A percentile compares a stretch with the other conserved stretches of the same genome.
Evolutionary conservation across 2,888 invertebrate species (phyloP).

Genomic region (Yponomeuta malinellus): DNA sequence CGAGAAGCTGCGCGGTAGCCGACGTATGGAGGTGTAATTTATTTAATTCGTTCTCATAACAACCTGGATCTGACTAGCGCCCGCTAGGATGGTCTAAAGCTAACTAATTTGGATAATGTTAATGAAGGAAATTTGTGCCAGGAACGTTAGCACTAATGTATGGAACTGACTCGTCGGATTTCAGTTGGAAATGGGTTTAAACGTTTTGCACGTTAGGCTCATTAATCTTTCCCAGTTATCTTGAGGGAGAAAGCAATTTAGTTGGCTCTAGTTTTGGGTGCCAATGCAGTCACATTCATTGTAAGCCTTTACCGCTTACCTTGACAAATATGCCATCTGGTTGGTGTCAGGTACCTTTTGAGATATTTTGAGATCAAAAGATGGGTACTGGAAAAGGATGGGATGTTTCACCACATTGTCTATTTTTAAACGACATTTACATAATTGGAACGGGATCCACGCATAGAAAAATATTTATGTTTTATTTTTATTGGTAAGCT

Average conservation of each 20-base stretch:
- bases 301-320: slow-evolving; percentile 18
- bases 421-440: too few relatives aligned
- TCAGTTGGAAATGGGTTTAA: slow-evolving; percentile 72
- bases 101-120: slow-evolving; percentile 73
- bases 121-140: slow-evolving; percentile 72
- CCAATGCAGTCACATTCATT: slow-evolving; percentile 13
- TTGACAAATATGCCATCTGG: slow-evolving; percentile 10
- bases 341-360: neutral
- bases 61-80: slow-evolving; percentile 42
- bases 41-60: slow-evolving; percentile 53
- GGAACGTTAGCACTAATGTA: slow-evolving; percentile 69
- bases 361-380: too few relatives aligned
- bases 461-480: neutral
- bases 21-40: slow-evolving; percentile 40
- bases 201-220: slow-evolving; percentile 73
- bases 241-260: slow-evolving; percentile 49
- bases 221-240: slow-evolving; percentile 73
- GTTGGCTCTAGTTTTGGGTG: slow-evolving; percentile 25
- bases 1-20: neutral
- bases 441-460: too few relatives aligned
- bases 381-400: too few relatives aligned
- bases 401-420: too few relatives aligned
- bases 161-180: slow-evolving; percentile 75
- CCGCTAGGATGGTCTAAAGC: slow-evolving; percentile 49
- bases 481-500: neutral